Evolutionary conservation across 2,888 invertebrate genomes (phyloP), one percentile per base, ranked within the genome.

Genomic region (Dioctria linearis): DNA sequence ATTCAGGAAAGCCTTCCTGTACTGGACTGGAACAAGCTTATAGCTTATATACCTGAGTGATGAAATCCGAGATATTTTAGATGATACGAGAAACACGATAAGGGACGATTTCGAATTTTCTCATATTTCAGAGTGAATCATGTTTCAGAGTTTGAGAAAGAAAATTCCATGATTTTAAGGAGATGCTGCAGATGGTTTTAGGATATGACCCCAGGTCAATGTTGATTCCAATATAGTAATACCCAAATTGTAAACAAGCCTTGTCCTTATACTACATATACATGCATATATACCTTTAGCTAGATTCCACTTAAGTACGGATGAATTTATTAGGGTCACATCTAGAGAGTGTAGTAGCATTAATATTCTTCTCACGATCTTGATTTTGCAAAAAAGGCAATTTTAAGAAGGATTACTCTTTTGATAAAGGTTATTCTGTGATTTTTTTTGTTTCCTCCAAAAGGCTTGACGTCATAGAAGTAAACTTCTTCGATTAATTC

Each of bases 261-360:
- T 25, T 25, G 25, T 25, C 25, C 25, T 25, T 25, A 25, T 25
- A 25, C 25, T 25, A 25, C 25, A 25, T 25, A 25, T 37, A 13
- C 51, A 11, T 39, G 57, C 42, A 39, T 49, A 69, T 69, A 49
- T 51, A 40, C n/a, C 51, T 51, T 4, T n/a, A 37, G 37, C 39
- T 69, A 51, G 51, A 69, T 69, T 51, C 43, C n/a, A 13, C 51
- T 69, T 25, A 69, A 54, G 11, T 54, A 54, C 37, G 51, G 46
- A 69, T 37, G 69, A 69, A 69, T 69, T 69, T 69, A 69, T 69
- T 69, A 69, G 37, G 51, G 69, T 11, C 25, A 25, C 25, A 25
- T 25, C 25, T 25, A 25, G 25, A n/a, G 69, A 69, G 9, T 69
- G n/a, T 51, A 39, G 69, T 5, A 25, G 37, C 49, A 49, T 73